Conservation (phyloP, 2,113 vertebrate species). For the Suricata suricatta region DNA sequence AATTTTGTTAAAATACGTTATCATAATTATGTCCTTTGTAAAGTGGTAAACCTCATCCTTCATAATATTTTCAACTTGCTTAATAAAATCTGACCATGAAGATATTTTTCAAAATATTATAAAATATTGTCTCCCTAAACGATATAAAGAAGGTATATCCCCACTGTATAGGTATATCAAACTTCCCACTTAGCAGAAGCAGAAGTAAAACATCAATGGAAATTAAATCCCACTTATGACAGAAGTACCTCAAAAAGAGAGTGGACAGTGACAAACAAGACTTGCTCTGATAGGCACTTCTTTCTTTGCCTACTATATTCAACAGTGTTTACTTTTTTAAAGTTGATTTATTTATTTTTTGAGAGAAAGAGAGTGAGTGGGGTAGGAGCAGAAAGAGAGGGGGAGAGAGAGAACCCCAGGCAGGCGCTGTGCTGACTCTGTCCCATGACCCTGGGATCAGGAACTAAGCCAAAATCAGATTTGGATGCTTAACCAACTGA, state of each 20-base stretch:
- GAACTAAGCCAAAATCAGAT: no score
- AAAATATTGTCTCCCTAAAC: not conserved
- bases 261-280: not conserved
- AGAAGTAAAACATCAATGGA: not conserved
- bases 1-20: not conserved
- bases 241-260: not conserved
- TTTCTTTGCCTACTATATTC: not conserved
- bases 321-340: not conserved
- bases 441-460: no score
- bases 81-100: not conserved
- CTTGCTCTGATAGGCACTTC: not conserved
- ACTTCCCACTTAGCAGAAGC: not conserved
- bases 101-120: not conserved
- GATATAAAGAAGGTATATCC: not conserved
- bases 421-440: no score
- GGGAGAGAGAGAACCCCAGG: no score
- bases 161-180: no score
- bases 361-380: no score
- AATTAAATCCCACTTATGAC: not conserved
- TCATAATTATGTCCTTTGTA: not conserved
- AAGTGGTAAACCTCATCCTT: not conserved
- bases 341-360: no score
- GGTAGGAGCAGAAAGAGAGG: no score
- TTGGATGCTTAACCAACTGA: no score
- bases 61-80: not conserved